Conservation (phyloP, 2,113 vertebrate genomes). For the Dasyurus viverrinus region DNA sequence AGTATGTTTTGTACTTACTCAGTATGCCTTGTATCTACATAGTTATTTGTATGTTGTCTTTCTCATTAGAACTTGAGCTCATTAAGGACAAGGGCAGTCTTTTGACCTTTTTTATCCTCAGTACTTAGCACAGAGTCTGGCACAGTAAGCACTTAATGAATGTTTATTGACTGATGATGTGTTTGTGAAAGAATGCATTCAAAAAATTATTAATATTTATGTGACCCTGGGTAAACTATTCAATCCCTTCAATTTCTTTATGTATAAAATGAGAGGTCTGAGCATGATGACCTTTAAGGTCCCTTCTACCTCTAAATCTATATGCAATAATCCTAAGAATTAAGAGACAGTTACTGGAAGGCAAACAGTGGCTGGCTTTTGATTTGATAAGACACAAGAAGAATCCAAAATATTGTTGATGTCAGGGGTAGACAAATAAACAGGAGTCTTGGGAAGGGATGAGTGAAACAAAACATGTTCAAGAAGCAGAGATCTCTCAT, state of each 20-base stretch:
- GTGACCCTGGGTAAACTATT: background rate
- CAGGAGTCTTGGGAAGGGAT: background rate
- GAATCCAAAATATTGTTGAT: background rate
- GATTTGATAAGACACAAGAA: background rate
- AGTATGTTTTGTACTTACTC: background rate
- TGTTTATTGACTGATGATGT: background rate
- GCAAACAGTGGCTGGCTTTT: background rate
- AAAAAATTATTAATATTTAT: background rate
- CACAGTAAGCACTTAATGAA: background rate
- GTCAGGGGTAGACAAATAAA: background rate
- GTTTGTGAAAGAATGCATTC: background rate
- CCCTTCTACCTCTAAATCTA: background rate
- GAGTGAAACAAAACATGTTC: background rate
- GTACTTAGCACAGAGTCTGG: background rate
- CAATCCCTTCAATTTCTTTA: background rate
- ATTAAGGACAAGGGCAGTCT: background rate
- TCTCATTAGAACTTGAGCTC: background rate
- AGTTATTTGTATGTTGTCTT: background rate
- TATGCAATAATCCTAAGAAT: background rate
- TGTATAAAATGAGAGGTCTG: background rate
- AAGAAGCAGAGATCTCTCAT: background rate
- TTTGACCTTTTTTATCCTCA: background rate
- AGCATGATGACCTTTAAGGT: background rate
- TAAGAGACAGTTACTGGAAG: background rate
- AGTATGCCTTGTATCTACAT: background rate